These are phyloP conservation scores for Neomorphus geoffroyi DNA, from an alignment of 2,797 vertebrate species.

Conservation along the genomic window DNA sequence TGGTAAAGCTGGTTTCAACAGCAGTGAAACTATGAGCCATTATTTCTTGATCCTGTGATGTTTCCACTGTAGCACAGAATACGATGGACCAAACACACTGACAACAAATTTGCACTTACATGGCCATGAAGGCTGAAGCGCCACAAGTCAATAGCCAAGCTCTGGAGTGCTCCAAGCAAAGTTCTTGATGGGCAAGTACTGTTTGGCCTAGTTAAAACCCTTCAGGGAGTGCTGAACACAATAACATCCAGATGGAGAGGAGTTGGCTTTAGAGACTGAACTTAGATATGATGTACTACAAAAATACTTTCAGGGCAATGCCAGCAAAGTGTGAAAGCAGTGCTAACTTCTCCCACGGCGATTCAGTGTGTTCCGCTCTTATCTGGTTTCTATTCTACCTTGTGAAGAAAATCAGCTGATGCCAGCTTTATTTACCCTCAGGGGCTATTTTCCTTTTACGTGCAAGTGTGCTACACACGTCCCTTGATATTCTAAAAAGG, in stretches of 20 bases:
- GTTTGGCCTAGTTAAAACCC: not conserved
- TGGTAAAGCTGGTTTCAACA: not conserved
- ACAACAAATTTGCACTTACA: not conserved
- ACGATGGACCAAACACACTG: not conserved
- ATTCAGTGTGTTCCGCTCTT: not conserved
- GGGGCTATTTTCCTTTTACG: not conserved
- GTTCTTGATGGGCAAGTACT: not conserved
- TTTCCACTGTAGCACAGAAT: not conserved
- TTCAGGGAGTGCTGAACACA: not conserved
- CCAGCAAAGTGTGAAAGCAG: not conserved
- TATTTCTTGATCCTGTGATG: not conserved
- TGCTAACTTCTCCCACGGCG: not conserved
- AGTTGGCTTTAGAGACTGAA: not conserved
- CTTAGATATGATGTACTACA: not conserved
- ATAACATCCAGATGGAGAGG: not conserved
- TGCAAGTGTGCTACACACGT: not conserved
- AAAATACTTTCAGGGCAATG: not conserved
- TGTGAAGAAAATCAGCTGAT: slow-evolving; percentile 16
- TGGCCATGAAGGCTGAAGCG: not conserved
- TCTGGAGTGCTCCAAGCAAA: not conserved
- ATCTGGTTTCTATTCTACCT: not conserved
- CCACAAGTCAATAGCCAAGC: not conserved
- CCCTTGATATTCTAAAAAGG: not conserved
- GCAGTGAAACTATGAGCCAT: not conserved
- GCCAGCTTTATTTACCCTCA: not conserved